Evolutionary conservation across 2,888 invertebrate genomes (phyloP).

Genomic region (Smittia aterrima): DNA sequence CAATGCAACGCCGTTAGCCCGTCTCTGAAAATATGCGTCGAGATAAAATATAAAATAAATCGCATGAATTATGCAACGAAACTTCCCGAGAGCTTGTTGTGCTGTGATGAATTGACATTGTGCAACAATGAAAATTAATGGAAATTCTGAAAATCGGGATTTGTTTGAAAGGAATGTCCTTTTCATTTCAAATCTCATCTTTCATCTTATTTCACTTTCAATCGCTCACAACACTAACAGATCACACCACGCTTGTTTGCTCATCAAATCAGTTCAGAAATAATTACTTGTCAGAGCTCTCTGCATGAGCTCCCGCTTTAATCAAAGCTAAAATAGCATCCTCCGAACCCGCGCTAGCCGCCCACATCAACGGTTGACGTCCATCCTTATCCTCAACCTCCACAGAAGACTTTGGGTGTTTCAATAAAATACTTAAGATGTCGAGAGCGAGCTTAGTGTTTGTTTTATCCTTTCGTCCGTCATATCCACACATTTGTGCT

Average conservation of each 20-base stretch:
- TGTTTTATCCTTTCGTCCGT: slow-evolving; percentile 54
- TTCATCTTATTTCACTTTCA: too few species aligned
- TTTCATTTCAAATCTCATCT: too few species aligned
- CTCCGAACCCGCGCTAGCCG: slow-evolving; percentile 92
- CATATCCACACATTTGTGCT: slow-evolving; percentile 91
- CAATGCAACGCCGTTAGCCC: slow-evolving; percentile 95
- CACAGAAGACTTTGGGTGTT: slow-evolving; percentile 75
- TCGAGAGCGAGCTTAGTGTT: slow-evolving; percentile 52
- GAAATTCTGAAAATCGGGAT: too few species aligned
- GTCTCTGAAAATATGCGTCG: slow-evolving; percentile 62
- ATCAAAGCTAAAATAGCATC: slow-evolving; percentile 87
- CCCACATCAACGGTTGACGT: slow-evolving; percentile 93
- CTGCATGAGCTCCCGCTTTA: slow-evolving; percentile 80
- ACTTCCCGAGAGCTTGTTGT: background rate
- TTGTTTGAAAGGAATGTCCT: too few species aligned
- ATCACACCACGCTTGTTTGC: too few species aligned
- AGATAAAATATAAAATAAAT: background rate
- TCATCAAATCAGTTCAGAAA: background rate
- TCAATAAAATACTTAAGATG: slow-evolving; percentile 77
- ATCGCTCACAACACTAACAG: too few species aligned
- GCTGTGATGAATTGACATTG: background rate
- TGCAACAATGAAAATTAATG: too few species aligned
- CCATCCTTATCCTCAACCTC: slow-evolving; percentile 89
- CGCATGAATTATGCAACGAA: background rate
- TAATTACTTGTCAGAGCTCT: slow-evolving; percentile 71